Evolutionary conservation across 1,140 invertebrate species (phyloP).

Genomic region (Drosophila subobscura): DNA sequence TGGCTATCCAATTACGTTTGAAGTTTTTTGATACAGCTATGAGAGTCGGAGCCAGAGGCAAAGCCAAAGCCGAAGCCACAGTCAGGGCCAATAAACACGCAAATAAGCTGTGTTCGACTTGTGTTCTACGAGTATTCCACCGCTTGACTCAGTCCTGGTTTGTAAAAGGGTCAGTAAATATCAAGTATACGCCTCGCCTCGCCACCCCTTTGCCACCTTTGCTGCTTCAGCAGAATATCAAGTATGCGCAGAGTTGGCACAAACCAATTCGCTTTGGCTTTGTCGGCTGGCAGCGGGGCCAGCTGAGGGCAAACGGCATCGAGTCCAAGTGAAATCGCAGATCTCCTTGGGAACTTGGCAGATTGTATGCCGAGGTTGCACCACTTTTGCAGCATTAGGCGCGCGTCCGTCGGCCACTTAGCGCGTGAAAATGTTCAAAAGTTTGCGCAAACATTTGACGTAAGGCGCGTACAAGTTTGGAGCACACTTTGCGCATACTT

Average conservation of each 20-base stretch:
- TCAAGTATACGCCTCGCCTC: conserved; percentile 47
- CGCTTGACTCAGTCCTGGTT: conserved; percentile 24
- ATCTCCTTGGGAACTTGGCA: background rate
- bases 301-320: conserved; percentile 1
- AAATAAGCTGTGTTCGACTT: conserved; percentile 63
- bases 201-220: conserved; percentile 12
- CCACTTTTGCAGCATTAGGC: conserved; percentile 10
- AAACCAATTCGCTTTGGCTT: background rate
- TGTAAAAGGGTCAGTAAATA: conserved; percentile 31
- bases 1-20: conserved; percentile 75
- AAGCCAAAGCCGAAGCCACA: conserved; percentile 40
- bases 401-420: conserved; percentile 24
- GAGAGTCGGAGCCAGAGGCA: conserved; percentile 6
- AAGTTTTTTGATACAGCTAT: conserved; percentile 56
- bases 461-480: conserved; percentile 43
- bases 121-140: conserved; percentile 16
- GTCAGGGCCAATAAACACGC: conserved; percentile 73
- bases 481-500: conserved; percentile 67
- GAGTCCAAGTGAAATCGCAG: background rate
- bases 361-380: conserved; percentile 38
- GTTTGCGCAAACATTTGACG: conserved; percentile 52
- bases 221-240: conserved; percentile 21
- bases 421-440: conserved; percentile 63
- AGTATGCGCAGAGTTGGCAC: conserved; percentile 29
- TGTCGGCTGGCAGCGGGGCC: background rate